phyloP scores from a whole-genome alignment of 2,797 vertebrate genomes.

The Hippopotamyrus pictus region DNA sequence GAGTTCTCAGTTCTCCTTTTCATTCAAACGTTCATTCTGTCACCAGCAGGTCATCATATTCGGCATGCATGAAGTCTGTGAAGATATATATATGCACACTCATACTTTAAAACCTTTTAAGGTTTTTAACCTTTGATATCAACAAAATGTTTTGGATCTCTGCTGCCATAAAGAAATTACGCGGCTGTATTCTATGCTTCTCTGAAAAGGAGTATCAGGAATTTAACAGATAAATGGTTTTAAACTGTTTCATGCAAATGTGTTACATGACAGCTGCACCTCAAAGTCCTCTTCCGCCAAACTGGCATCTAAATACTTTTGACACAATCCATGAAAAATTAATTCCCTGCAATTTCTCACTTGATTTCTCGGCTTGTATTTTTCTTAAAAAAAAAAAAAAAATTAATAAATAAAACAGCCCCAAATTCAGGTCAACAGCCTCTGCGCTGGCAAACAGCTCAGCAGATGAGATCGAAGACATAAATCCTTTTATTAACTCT shows the following conservation, averaged over 20 bases:
- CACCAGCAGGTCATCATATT: not conserved
- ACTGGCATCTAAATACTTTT: not conserved
- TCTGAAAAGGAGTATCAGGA: not conserved
- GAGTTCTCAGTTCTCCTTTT: not conserved
- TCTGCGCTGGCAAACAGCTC: conserved; percentile 55
- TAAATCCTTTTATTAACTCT: conserved; percentile 71
- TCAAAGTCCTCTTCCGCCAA: not conserved
- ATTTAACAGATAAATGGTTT: not conserved
- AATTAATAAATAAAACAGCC: conserved; percentile 14
- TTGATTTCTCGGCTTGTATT: not conserved
- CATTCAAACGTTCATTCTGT: not conserved
- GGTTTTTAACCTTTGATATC: not conserved
- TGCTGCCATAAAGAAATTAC: not conserved
- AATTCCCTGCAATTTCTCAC: conserved; percentile 10
- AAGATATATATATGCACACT: not conserved
- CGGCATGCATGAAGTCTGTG: not conserved
- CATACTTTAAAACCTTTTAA: not conserved
- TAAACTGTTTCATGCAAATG: not conserved
- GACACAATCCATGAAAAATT: not conserved
- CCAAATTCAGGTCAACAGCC: conserved; percentile 28
- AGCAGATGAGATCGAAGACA: conserved; percentile 63
- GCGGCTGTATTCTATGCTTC: not conserved
- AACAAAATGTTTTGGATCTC: not conserved
- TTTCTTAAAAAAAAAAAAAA: not conserved
- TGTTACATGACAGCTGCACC: not conserved